Evolutionary conservation across 2,797 vertebrate species (phyloP).

Genomic region (Pelochelys cantorii): DNA sequence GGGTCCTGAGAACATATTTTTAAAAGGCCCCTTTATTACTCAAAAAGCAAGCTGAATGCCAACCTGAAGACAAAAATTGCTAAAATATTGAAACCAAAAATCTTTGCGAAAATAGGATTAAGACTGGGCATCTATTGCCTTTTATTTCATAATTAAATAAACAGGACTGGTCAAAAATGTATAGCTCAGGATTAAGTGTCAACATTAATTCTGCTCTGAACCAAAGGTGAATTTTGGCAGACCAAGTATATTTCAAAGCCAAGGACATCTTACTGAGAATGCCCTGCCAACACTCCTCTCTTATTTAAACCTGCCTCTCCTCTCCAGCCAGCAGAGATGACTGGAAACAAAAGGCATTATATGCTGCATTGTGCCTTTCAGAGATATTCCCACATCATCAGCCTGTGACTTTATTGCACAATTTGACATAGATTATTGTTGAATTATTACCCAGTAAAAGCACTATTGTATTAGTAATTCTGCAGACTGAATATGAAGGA

Average conservation of each 20-base stretch:
- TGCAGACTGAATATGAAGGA: background rate
- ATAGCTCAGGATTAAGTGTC: background rate
- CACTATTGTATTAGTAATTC: background rate
- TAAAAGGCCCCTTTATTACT: background rate
- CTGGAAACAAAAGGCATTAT: background rate
- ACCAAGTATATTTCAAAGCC: background rate
- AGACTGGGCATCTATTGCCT: background rate
- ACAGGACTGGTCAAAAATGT: background rate
- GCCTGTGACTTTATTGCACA: rapidly evolving
- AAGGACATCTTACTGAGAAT: background rate
- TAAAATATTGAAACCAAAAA: background rate
- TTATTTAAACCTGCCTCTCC: background rate
- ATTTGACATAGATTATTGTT: background rate
- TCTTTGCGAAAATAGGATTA: background rate
- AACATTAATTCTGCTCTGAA: rapidly evolving
- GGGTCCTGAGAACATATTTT: background rate
- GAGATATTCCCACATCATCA: background rate
- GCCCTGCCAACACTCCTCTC: background rate
- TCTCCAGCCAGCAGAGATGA: background rate
- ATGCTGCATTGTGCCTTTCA: background rate
- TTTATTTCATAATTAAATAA: background rate
- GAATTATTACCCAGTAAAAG: background rate
- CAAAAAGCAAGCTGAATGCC: background rate
- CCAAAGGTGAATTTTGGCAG: background rate
- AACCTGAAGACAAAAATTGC: background rate